Evolutionary conservation across 2,797 vertebrate genomes (phyloP).

Genomic region (Acanthopagrus latus): DNA sequence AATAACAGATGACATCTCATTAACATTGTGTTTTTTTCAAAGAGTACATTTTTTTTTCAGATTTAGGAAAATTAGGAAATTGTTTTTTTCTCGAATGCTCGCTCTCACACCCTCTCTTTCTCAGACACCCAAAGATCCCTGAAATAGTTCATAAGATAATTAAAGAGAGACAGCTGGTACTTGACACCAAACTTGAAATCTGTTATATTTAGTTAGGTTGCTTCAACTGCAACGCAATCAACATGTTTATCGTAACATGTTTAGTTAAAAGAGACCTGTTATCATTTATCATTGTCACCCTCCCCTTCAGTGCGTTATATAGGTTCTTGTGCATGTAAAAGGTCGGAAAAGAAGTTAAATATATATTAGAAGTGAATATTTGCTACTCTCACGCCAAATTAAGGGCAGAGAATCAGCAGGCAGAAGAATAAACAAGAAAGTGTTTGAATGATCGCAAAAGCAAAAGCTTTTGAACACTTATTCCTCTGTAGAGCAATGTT

Average conservation of each 20-base stretch:
- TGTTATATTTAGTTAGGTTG: not conserved
- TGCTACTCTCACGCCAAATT: not conserved
- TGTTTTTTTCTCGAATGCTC: not conserved
- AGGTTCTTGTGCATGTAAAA: too few relatives aligned
- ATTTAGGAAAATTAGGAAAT: not conserved
- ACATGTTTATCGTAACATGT: too few relatives aligned
- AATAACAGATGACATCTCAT: not conserved
- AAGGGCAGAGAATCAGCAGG: not conserved
- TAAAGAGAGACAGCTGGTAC: not conserved
- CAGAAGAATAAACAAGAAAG: not conserved
- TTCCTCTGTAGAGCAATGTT: not conserved
- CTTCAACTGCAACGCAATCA: not conserved
- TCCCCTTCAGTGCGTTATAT: too few relatives aligned
- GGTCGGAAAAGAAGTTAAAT: too few relatives aligned
- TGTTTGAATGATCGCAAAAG: not conserved
- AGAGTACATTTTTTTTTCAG: not conserved
- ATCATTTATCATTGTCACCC: too few relatives aligned
- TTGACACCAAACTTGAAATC: not conserved
- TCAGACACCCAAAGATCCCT: constrained; percentile 19
- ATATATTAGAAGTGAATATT: not conserved
- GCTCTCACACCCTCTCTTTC: not conserved
- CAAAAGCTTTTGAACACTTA: not conserved
- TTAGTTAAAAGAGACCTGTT: too few relatives aligned
- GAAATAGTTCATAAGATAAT: constrained; percentile 4
- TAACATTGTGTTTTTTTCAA: constrained; percentile 6